Evolutionary conservation across 92 coral and sea anemone genomes (phyloP).

Genomic region (Heliopora coerulea): DNA sequence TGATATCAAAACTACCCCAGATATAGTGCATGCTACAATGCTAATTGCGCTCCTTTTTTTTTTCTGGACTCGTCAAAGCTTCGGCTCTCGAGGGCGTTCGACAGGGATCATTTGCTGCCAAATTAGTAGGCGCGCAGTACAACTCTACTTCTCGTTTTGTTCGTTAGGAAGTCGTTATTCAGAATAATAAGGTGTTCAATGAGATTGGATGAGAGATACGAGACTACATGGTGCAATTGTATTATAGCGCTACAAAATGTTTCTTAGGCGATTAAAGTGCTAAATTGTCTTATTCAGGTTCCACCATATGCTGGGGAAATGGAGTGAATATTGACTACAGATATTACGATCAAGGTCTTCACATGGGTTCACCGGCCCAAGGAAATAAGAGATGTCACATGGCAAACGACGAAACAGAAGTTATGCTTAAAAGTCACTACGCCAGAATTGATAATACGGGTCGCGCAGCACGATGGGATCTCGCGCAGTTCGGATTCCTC

Average conservation of each 20-base stretch:
- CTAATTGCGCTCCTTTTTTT: too few species aligned
- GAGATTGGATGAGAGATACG: too few species aligned
- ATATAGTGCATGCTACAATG: too few species aligned
- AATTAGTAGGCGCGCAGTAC: background rate
- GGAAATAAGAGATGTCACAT: conserved; percentile 84
- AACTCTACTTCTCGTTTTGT: background rate
- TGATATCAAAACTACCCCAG: too few species aligned
- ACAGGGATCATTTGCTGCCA: too few species aligned
- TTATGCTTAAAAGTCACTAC: conserved; percentile 95
- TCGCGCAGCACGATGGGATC: conserved; percentile 82
- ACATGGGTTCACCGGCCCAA: conserved; percentile 87
- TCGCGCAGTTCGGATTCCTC: conserved; percentile 97
- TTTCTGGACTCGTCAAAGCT: too few species aligned
- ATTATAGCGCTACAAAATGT: too few species aligned
- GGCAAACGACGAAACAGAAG: conserved; percentile 76
- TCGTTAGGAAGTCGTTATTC: background rate
- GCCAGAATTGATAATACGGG: conserved; percentile 78
- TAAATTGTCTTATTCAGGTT: conserved; percentile 45
- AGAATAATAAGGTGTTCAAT: too few species aligned
- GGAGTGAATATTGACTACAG: conserved; percentile 69
- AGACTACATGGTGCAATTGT: too few species aligned
- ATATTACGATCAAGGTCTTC: conserved; percentile 93
- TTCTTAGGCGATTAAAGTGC: background rate
- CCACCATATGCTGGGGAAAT: conserved; percentile 92
- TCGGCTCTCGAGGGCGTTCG: too few species aligned